Evolutionary conservation across 2,888 invertebrate species (phyloP), one percentile per base, ranked within the genome.

Genomic region (Drosophila paucipuncta): DNA sequence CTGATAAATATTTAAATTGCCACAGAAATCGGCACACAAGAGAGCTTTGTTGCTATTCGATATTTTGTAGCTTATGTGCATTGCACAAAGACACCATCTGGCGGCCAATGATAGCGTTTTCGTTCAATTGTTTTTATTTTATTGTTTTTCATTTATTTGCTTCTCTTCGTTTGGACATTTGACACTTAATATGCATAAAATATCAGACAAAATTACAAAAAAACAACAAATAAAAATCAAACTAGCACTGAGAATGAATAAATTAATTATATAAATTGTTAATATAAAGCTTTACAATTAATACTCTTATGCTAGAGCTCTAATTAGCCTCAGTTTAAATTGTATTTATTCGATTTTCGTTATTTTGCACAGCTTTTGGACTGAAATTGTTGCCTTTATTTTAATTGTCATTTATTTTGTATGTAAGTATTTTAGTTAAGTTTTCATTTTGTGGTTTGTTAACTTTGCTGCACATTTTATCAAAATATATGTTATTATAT

Each of bases 1-100:
- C 68, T 87, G 65, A 49, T 89, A 80, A 85, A 85, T 89, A 85
- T 89, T 89, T 85, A 80, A 89, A 90, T 76, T 69, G 67, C 73
- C 74, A 71, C 65, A 70, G 52, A 60, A 73, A 67, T 52, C 59
- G 55, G 61, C 43, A 55, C 68, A 69, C 30, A 69, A 11, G 33
- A 11, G 25, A 0, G 50, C 35, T 55, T 52, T 63, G 39, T 59
- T 73, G 55, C 18, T 28, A 18, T 37, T 35, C 22, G 11, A 47
- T 33, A 25, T 33, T 43, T 54, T 16, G 31, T 54, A 9, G 53
- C 10, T 52, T 31, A 52, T 31, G 16, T 37, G 22, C 31, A 50
- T 6, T 16, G 30, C 16, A 47, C 22, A n/a, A 25, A 25, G 10
- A 30, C 68, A 49, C 52, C 76, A 68, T 58, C 85, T 70, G 68